Evolutionary conservation across 2,797 vertebrate genomes (phyloP).

Genomic region (Propithecus perrieri): DNA sequence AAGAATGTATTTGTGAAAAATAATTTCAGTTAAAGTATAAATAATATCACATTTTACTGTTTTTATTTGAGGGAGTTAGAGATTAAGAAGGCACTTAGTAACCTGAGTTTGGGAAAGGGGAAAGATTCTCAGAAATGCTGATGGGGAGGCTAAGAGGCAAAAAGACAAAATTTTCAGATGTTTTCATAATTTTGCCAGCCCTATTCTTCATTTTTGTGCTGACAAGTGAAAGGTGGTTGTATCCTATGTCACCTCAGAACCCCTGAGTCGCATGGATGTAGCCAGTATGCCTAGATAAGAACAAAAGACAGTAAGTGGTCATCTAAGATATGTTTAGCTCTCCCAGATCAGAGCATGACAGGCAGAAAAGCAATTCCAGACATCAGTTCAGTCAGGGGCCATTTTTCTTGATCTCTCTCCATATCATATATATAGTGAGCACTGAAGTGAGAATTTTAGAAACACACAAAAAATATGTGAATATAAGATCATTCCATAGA

Average conservation of each 20-base stretch:
- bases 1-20: slow-evolving; percentile 13
- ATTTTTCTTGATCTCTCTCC: background rate
- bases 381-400: background rate
- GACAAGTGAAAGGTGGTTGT: background rate
- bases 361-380: background rate
- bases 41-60: slow-evolving; percentile 16
- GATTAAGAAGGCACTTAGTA: background rate
- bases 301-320: background rate
- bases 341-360: background rate
- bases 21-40: slow-evolving; percentile 44
- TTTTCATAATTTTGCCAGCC: background rate
- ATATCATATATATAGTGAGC: background rate
- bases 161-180: background rate
- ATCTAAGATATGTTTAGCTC: background rate
- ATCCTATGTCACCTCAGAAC: background rate
- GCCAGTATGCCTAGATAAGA: background rate
- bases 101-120: background rate
- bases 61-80: background rate
- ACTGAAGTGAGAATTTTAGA: background rate
- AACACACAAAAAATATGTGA: background rate
- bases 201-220: background rate
- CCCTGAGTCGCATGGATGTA: background rate
- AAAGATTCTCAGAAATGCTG: background rate
- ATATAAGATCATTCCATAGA: background rate
- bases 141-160: background rate